These are phyloP conservation scores for Hydrolagus affinis DNA, from an alignment of 2,113 vertebrate genomes.

Conservation along the genomic window DNA sequence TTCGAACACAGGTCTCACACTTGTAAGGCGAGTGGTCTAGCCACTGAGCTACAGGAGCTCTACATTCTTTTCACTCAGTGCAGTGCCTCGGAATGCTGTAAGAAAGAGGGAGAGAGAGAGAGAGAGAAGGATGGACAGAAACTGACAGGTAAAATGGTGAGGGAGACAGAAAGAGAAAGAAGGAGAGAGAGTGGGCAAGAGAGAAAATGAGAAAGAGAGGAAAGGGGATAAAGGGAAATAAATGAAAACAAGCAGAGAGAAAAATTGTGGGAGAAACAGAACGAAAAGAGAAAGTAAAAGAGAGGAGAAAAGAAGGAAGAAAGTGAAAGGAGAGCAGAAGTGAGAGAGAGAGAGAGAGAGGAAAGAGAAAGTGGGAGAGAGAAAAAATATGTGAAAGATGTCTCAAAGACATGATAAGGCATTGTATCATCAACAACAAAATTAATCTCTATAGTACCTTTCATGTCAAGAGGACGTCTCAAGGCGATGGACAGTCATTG, in stretches of 20 bases:
- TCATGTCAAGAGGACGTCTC: too few relatives aligned
- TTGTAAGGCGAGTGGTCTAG: too few relatives aligned
- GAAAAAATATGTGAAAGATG: neutral
- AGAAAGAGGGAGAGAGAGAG: neutral
- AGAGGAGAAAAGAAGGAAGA: neutral
- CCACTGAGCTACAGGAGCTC: neutral
- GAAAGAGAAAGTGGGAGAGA: neutral
- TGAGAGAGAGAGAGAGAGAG: neutral
- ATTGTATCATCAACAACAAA: too few relatives aligned
- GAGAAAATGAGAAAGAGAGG: neutral
- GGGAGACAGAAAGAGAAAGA: neutral
- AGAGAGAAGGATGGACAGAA: neutral
- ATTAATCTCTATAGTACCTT: too few relatives aligned
- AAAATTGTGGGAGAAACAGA: neutral
- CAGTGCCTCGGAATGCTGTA: neutral
- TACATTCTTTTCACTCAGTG: too few relatives aligned
- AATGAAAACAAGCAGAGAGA: neutral
- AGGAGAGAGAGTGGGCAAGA: neutral
- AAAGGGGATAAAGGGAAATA: neutral
- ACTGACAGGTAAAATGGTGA: too few relatives aligned
- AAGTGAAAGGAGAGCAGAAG: neutral
- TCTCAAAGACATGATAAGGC: too few relatives aligned
- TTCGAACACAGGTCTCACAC: too few relatives aligned
- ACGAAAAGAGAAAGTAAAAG: neutral
- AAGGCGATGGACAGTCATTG: too few relatives aligned